Base-by-base conservation (phyloP, 2,113 vertebrate genomes). In the Bubo scandiacus region DNA sequence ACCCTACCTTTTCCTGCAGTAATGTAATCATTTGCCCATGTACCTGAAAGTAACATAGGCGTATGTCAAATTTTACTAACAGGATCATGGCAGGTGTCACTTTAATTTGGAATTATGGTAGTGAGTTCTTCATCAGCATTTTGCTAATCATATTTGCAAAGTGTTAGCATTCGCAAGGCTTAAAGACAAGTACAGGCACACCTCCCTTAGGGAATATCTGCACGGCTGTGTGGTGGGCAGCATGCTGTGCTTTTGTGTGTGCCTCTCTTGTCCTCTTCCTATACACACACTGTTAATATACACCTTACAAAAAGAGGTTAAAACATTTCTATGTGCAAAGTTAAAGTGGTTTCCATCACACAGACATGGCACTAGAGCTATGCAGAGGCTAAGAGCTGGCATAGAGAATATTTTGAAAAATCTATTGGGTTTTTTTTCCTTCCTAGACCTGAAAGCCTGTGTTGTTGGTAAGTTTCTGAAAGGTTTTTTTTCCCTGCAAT, bases 211-310 rank as follows among this genome's bases (percentile, higher is more conserved):
- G 36, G 51, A 34, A 21, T 23, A 30, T 3, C 11, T 23, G 6
- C 54, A 10, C 8, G n/a, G 65, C 27, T 38, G 15, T 21, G 52
- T 34, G 73, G 3, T 43, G 38, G 67, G 45, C 38, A 52, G 36
- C 42, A 17, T 2, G 29, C 26, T 72, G 66, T 25, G 40, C 38
- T 27, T 52, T n/a, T 25, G 12, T 5, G 3, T 7, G 58, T 5
- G 8, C 21, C n/a, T 5, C 12, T 49, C 26, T 27, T 30, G 1
- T 21, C 51, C 43, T 89, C 65, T 40, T n/a, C 29, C 43, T 61
- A 3, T 2, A 15, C 17, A 4, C 2, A 10, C 32, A 2, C 10
- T 25, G 15, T 16, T 29, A 29, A 29, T 18, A 55, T 0, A 38
- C 29, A 13, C 29, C 32, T 71, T 17, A 26, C 15, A 45, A 51